Evolutionary conservation across 2,113 vertebrate species (phyloP).

Genomic region (Oreochromis tanganicae): DNA sequence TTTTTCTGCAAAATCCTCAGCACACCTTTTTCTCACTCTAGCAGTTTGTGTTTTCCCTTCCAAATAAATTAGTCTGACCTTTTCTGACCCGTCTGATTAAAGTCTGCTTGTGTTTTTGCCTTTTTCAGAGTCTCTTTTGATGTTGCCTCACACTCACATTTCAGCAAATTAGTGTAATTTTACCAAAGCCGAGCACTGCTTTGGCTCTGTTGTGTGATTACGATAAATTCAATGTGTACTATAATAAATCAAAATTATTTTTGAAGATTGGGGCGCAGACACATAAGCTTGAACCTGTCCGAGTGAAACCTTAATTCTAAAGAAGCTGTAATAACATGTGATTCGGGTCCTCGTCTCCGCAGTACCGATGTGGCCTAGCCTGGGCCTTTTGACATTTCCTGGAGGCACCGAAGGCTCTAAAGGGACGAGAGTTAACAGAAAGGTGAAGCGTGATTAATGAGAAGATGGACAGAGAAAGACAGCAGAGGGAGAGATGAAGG

Average conservation of each 20-base stretch:
- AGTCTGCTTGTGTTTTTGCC: background rate
- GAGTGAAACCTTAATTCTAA: background rate
- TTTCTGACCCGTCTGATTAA: background rate
- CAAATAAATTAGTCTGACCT: background rate
- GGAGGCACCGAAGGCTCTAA: background rate
- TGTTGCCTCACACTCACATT: background rate
- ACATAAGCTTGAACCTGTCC: background rate
- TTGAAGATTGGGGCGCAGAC: background rate
- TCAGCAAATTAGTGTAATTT: background rate
- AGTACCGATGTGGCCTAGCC: background rate
- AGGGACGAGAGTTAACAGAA: background rate
- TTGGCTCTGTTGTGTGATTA: background rate
- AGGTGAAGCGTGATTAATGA: constrained; percentile 45
- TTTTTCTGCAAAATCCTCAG: background rate
- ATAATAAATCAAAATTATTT: background rate
- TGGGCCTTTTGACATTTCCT: constrained; percentile 14
- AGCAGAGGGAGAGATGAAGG: background rate
- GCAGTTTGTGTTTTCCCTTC: background rate
- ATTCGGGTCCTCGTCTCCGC: background rate
- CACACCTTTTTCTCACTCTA: background rate
- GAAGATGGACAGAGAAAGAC: background rate
- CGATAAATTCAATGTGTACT: background rate
- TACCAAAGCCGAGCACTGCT: accelerated
- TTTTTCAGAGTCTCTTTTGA: background rate
- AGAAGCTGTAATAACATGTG: background rate